phyloP scores from a whole-genome alignment of 1,140 invertebrate species.

The Drosophila subpulchrella region DNA sequence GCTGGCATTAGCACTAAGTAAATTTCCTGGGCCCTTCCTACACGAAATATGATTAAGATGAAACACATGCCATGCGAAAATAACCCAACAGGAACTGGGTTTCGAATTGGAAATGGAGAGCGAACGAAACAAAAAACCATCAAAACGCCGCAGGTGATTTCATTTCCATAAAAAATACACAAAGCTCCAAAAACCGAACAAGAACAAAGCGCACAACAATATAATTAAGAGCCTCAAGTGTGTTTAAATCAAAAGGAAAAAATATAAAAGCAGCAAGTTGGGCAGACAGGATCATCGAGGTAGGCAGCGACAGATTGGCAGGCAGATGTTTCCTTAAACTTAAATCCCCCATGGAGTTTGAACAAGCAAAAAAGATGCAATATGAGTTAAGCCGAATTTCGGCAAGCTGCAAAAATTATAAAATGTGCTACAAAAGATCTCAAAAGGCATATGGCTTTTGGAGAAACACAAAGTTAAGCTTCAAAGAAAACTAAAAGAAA shows the following conservation, averaged over 20 bases:
- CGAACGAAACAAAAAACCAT: slow-evolving; percentile 26
- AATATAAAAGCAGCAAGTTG: slow-evolving; percentile 8
- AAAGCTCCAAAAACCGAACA: slow-evolving; percentile 34
- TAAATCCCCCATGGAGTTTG: slow-evolving; percentile 42
- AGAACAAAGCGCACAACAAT: slow-evolving; percentile 61
- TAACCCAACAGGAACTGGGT: slow-evolving; percentile 35
- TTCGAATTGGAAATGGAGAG: slow-evolving; percentile 21
- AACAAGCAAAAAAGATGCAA: slow-evolving; percentile 22
- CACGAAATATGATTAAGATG: slow-evolving; percentile 65
- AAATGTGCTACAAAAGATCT: slow-evolving; percentile 34
- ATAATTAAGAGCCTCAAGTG: slow-evolving; percentile 77
- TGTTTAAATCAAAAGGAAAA: slow-evolving; percentile 69
- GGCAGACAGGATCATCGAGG: slow-evolving; percentile 31
- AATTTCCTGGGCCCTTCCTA: slow-evolving; percentile 56
- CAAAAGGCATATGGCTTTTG: slow-evolving; percentile 27
- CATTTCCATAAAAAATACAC: slow-evolving; percentile 46
- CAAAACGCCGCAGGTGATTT: slow-evolving; percentile 72
- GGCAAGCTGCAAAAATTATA: slow-evolving; percentile 72
- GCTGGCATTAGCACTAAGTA: slow-evolving; percentile 75
- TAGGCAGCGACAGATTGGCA: slow-evolving; percentile 53
- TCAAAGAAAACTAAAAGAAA: not conserved
- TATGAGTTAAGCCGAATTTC: slow-evolving; percentile 47
- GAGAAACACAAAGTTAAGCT: not conserved
- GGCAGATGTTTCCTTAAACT: slow-evolving; percentile 66
- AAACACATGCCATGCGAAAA: slow-evolving; percentile 71